Evolutionary conservation across 2,888 invertebrate genomes (phyloP).

Genomic region (Diaprepes abbreviatus): DNA sequence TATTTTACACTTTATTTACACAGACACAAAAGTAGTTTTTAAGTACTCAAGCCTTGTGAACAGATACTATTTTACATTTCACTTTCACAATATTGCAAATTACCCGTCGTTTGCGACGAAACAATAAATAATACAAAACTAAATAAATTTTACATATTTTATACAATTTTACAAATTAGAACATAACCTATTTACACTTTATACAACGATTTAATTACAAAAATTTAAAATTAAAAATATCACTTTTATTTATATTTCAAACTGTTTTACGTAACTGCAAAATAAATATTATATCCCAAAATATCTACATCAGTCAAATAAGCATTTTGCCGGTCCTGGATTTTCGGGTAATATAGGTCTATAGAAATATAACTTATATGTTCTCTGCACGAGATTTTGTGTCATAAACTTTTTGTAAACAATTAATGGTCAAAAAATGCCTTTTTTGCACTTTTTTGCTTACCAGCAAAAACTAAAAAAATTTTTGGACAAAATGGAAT

Average conservation of each 20-base stretch:
- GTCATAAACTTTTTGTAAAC: too few species aligned
- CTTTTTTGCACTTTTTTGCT: too few species aligned
- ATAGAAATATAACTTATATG: too few species aligned
- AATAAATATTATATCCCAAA: not conserved
- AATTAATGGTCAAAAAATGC: too few species aligned
- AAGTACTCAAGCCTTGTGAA: conserved; percentile 60
- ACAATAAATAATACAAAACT: conserved; percentile 52
- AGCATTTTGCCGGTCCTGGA: too few species aligned
- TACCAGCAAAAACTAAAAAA: too few species aligned
- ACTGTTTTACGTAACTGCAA: not conserved
- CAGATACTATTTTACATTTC: conserved; percentile 55
- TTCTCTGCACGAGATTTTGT: too few species aligned
- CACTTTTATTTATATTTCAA: conserved; percentile 8
- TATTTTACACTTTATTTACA: conserved; percentile 60
- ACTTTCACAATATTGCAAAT: conserved; percentile 64
- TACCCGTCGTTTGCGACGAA: conserved; percentile 36
- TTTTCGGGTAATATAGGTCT: too few species aligned
- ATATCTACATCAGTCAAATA: too few species aligned
- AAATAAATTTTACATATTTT: conserved; percentile 51
- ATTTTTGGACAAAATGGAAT: too few species aligned
- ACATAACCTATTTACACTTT: conserved; percentile 47
- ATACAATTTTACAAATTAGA: conserved; percentile 52
- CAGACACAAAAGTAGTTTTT: conserved; percentile 58
- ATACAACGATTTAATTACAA: conserved; percentile 37
- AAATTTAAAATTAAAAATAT: conserved; percentile 17